Percentiles rank a stretch among this genome's conserved stretches.
phyloP scores from a whole-genome alignment of 2,888 invertebrate genomes.

The Dynastes grantii region DNA sequence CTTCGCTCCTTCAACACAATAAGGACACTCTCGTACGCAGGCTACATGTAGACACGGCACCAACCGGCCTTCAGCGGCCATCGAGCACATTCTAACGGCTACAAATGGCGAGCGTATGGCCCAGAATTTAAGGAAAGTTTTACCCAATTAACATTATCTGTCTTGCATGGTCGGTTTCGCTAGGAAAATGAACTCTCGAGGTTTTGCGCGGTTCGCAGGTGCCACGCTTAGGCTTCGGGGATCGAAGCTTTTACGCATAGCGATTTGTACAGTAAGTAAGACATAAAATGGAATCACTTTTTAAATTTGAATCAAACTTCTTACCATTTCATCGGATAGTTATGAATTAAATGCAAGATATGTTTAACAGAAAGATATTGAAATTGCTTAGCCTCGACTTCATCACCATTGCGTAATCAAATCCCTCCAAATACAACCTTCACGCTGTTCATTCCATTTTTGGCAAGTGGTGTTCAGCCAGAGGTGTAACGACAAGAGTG shows the following conservation, averaged over 20 bases:
- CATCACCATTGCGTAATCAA: no score
- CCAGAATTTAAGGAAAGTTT: conserved; percentile 57
- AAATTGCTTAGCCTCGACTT: no score
- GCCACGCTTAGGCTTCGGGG: neutral
- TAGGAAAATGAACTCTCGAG: conserved; percentile 37
- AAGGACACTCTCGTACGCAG: neutral
- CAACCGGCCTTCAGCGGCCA: conserved; percentile 27
- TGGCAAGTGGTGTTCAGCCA: no score
- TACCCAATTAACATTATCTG: conserved; percentile 53
- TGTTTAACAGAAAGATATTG: no score
- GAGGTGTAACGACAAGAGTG: no score
- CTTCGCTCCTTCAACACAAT: neutral
- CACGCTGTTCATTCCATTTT: no score
- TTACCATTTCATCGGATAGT: neutral
- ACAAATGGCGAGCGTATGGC: conserved; percentile 46
- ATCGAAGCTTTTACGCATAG: neutral
- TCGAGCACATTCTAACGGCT: conserved; percentile 31
- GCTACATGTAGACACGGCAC: neutral
- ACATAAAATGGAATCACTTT: neutral
- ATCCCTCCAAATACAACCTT: no score
- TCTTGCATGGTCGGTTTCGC: conserved; percentile 54
- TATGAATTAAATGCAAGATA: no score
- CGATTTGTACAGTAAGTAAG: conserved; percentile 1
- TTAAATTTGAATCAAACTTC: neutral
- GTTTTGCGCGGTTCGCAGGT: conserved; percentile 30